These are phyloP conservation scores for Actenoides lindsayi DNA, from an alignment of 2,113 vertebrate species.

Conservation along the genomic window DNA sequence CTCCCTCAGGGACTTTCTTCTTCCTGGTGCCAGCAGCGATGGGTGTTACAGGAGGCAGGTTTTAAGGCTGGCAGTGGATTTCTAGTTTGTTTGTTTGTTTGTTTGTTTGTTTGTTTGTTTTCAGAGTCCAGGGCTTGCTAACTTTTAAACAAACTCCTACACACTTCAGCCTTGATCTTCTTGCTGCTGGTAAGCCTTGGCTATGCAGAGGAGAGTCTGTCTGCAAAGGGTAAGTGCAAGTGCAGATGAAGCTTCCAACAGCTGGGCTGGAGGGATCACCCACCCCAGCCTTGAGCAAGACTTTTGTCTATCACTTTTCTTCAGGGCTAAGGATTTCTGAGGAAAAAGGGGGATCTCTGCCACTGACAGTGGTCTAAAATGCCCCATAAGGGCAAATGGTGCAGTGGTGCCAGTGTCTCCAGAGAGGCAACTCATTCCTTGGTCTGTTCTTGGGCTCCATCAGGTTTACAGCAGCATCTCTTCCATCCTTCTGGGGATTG, in stretches of 20 bases:
- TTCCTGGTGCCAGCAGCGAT: background rate
- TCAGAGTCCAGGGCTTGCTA: background rate
- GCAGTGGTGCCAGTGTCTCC: background rate
- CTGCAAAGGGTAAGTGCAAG: rapidly evolving
- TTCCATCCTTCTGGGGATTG: background rate
- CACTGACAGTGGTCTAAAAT: background rate
- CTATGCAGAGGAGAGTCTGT: background rate
- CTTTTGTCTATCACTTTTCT: background rate
- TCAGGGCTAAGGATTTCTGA: background rate
- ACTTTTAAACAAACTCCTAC: background rate
- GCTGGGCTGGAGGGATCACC: background rate
- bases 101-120: background rate
- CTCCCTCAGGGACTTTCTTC: background rate
- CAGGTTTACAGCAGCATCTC: background rate
- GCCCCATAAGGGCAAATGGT: rapidly evolving
- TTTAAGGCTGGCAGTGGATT: background rate
- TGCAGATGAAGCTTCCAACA: background rate
- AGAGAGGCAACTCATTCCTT: background rate
- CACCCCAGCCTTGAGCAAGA: background rate
- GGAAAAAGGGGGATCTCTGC: background rate
- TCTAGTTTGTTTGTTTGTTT: background rate
- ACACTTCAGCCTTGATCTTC: rapidly evolving
- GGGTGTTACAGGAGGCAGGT: rapidly evolving
- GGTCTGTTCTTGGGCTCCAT: background rate
- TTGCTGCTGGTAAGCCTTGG: background rate